Evolutionary conservation across 1,140 invertebrate genomes (phyloP).

Genomic region (Brachionus sp.): DNA sequence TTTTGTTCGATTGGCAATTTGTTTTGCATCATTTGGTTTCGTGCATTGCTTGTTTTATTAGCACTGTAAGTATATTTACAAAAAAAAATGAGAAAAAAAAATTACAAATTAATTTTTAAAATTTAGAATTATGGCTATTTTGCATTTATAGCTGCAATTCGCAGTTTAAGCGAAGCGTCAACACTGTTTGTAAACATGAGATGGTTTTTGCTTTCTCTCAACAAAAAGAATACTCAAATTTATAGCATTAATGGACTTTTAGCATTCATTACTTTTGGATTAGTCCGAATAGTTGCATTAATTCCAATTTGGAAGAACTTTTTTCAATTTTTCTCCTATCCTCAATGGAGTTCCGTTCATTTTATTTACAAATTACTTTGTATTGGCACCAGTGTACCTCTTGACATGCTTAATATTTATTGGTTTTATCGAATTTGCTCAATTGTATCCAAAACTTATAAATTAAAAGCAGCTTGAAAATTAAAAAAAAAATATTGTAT

Average conservation of each 20-base stretch:
- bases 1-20: slow-evolving; percentile 36
- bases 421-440: slow-evolving; percentile 14
- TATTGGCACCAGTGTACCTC: slow-evolving; percentile 26
- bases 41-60: neutral
- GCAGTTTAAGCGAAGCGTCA: neutral
- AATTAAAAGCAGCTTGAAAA: neutral
- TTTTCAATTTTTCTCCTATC: neutral
- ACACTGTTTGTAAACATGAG: slow-evolving; percentile 30
- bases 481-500: neutral
- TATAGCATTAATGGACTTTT: slow-evolving; percentile 3
- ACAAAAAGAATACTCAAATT: neutral
- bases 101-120: neutral
- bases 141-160: neutral
- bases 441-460: neutral
- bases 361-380: slow-evolving; percentile 19
- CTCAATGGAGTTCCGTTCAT: neutral
- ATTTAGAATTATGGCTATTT: slow-evolving; percentile 20
- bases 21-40: slow-evolving; percentile 38
- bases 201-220: neutral
- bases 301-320: neutral
- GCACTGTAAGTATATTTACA: neutral
- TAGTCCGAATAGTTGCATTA: neutral
- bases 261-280: neutral
- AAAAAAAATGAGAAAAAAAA: neutral
- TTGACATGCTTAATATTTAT: slow-evolving; percentile 22